These are phyloP conservation scores for Herpetotheres cachinnans DNA, from an alignment of 2,113 vertebrate genomes.

Conservation along the genomic window DNA sequence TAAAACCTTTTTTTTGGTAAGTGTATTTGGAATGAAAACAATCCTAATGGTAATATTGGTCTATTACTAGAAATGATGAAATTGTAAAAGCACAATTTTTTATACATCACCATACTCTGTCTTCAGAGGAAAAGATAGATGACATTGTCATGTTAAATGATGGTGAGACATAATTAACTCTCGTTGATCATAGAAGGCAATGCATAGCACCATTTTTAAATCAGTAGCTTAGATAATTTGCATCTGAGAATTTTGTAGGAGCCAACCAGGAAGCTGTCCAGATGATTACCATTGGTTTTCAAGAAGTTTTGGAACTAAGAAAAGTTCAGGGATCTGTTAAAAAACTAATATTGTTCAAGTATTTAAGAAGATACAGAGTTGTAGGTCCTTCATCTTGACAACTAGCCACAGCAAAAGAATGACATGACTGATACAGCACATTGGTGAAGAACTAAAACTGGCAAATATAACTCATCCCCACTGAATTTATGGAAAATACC, in stretches of 20 bases:
- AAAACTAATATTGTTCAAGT: background rate
- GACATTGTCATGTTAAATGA: slow-evolving; percentile 37
- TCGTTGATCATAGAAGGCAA: slow-evolving; percentile 27
- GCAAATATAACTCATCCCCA: background rate
- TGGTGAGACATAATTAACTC: slow-evolving; percentile 52
- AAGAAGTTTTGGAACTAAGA: background rate
- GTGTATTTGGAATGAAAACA: slow-evolving; percentile 58
- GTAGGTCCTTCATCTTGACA: background rate
- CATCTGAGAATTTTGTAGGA: background rate
- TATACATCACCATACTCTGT: slow-evolving; percentile 20
- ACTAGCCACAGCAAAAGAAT: background rate
- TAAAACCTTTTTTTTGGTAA: slow-evolving; percentile 32
- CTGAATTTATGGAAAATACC: slow-evolving; percentile 14
- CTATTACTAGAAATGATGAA: slow-evolving; percentile 57
- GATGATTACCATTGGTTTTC: background rate
- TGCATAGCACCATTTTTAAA: slow-evolving; percentile 34
- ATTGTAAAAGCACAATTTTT: slow-evolving; percentile 43
- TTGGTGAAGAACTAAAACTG: background rate
- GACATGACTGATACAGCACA: background rate
- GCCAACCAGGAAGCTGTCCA: background rate
- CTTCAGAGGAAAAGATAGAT: slow-evolving; percentile 37
- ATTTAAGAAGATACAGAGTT: background rate
- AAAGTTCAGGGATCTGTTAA: background rate
- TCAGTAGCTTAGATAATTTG: slow-evolving; percentile 7
- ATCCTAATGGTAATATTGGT: slow-evolving; percentile 19